Percentiles rank a stretch among this genome's conserved stretches.
Conservation (phyloP, 35 echinoderm and acorn worm species). For the Chiridota heheva region DNA sequence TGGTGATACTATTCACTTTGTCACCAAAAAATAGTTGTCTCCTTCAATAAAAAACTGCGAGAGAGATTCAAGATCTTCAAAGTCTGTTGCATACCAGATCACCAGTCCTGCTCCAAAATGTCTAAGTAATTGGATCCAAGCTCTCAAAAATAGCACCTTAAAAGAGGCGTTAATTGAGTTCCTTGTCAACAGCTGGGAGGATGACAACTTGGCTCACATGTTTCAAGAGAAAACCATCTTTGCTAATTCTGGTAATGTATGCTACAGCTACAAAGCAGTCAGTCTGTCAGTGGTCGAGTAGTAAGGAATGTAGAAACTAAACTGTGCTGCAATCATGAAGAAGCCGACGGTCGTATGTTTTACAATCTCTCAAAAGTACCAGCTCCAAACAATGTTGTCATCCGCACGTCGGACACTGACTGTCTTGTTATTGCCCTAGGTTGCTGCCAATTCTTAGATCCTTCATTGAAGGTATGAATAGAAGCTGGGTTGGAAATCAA, state of each 20-base stretch:
- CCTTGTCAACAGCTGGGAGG: slow-evolving; percentile 17
- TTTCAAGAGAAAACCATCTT: slow-evolving; percentile 28
- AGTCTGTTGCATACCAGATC: slow-evolving; percentile 36
- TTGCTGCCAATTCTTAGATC: slow-evolving; percentile 32
- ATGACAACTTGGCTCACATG: slow-evolving; percentile 17
- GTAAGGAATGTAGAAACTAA: slow-evolving; percentile 1
- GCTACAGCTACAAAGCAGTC: slow-evolving; percentile 1
- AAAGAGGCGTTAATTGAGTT: slow-evolving; percentile 27
- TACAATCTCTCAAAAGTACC: slow-evolving; percentile 24
- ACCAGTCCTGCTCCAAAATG: slow-evolving; percentile 16
- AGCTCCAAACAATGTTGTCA: slow-evolving; percentile 41
- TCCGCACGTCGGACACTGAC: slow-evolving; percentile 43
- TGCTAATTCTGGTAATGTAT: slow-evolving; percentile 28
- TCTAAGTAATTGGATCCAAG: slow-evolving; percentile 30
- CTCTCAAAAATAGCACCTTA: slow-evolving; percentile 27
- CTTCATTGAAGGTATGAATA: slow-evolving; percentile 36
- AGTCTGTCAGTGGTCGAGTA: not conserved
- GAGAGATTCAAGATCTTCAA: slow-evolving; percentile 33
- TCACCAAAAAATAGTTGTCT: slow-evolving; percentile 37
- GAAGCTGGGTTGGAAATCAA: slow-evolving; percentile 25
- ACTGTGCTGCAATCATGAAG: slow-evolving; percentile 27
- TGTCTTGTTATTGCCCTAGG: slow-evolving; percentile 42
- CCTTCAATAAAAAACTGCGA: slow-evolving; percentile 34
- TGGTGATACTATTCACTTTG: slow-evolving; percentile 24
- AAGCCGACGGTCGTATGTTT: slow-evolving; percentile 36